These are phyloP conservation scores for Elaphurus davidianus DNA, from an alignment of 2,113 vertebrate genomes.

Conservation along the genomic window DNA sequence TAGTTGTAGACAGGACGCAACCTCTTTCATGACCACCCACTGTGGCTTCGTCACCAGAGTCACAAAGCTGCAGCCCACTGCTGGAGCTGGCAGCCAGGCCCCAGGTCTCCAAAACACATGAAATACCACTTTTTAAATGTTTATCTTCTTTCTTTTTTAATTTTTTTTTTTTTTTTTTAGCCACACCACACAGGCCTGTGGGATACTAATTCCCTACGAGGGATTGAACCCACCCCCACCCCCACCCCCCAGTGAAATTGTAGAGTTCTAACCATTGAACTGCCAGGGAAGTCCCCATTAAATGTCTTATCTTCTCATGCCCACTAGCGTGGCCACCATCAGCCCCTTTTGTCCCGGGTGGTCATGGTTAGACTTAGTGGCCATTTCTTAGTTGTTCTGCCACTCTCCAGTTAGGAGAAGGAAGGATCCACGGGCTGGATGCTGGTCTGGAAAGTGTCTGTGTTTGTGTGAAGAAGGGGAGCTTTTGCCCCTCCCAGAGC, in stretches of 20 bases:
- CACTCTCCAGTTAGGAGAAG: not conserved
- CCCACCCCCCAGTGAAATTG: not conserved
- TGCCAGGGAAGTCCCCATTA: not conserved
- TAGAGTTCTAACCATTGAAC: not conserved
- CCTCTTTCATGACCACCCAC: not conserved
- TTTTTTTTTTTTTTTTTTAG: not conserved
- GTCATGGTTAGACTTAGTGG: not conserved
- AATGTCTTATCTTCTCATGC: not conserved
- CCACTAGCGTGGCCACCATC: not conserved
- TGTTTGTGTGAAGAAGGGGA: not conserved
- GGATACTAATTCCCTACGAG: not conserved
- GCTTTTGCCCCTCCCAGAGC: not conserved
- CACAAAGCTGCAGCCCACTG: not conserved
- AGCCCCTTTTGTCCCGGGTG: not conserved
- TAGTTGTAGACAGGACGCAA: not conserved
- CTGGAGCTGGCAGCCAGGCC: not conserved
- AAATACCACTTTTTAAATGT: not conserved
- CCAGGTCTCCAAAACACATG: not conserved
- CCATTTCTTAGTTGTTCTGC: not conserved
- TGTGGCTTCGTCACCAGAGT: not conserved
- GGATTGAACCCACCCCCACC: not conserved
- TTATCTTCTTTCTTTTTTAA: not conserved
- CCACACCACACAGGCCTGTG: not conserved
- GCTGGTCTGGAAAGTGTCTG: not conserved
- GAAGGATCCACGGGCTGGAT: not conserved